phyloP scores from a whole-genome alignment of 1,140 invertebrate species.

The Dendroctonus ponderosae region DNA sequence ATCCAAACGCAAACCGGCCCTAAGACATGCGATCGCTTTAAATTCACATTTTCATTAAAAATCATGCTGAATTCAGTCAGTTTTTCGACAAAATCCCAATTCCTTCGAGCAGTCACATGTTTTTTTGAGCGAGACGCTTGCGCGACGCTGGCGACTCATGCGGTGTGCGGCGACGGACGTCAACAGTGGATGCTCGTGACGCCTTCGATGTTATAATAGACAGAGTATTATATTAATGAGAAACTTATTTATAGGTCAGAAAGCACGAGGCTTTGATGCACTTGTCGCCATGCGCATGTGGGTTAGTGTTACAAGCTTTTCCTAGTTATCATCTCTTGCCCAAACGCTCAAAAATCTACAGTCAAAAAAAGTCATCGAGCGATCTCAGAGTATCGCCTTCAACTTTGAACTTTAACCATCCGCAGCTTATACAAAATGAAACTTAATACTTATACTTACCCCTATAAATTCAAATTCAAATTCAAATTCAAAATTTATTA shows the following conservation, averaged over 20 bases:
- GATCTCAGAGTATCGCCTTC: too few species aligned
- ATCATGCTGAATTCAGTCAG: neutral
- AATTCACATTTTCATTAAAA: conserved; percentile 15
- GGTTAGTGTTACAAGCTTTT: too few species aligned
- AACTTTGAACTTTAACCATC: too few species aligned
- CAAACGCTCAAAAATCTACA: too few species aligned
- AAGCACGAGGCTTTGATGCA: conserved; percentile 32
- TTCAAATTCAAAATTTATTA: too few species aligned
- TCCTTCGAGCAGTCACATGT: conserved; percentile 29
- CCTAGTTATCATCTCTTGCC: too few species aligned
- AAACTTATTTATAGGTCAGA: conserved; percentile 28
- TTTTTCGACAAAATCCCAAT: conserved; percentile 3
- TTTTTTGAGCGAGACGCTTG: conserved; percentile 22
- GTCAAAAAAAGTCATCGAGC: too few species aligned
- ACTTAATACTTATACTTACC: too few species aligned
- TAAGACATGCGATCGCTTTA: too few species aligned
- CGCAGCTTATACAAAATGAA: too few species aligned
- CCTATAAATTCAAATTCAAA: too few species aligned
- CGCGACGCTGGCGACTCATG: conserved; percentile 20
- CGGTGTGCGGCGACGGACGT: conserved; percentile 17
- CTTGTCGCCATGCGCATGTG: conserved; percentile 3
- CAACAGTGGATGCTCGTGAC: conserved; percentile 26
- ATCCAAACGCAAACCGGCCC: too few species aligned
- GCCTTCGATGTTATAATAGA: conserved; percentile 30
- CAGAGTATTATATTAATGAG: conserved; percentile 13